Conservation (phyloP, 2,113 vertebrate species). For the Aviceda subcristata region DNA sequence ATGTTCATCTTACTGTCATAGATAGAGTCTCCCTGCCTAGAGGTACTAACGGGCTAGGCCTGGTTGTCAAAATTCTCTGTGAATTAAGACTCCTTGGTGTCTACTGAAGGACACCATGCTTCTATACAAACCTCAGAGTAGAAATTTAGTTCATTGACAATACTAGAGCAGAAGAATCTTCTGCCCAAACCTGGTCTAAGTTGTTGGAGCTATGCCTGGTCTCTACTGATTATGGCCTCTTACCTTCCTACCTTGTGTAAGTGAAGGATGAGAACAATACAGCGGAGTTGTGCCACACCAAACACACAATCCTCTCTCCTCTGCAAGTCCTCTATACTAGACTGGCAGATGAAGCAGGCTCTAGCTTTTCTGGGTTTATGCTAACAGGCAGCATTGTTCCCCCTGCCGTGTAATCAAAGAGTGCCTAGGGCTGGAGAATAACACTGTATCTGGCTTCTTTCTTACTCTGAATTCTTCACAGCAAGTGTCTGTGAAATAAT, state of each 20-base stretch:
- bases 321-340: not conserved
- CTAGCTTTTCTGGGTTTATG: not conserved
- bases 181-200: not conserved
- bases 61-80: not conserved
- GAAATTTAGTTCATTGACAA: not conserved
- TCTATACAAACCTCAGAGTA: not conserved
- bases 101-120: not conserved
- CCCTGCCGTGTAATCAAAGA: not conserved
- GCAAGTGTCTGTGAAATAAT: constrained; percentile 22
- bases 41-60: not conserved
- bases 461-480: not conserved
- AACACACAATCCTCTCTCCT: not conserved
- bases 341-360: not conserved
- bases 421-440: not conserved
- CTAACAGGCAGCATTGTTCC: not conserved
- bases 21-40: not conserved
- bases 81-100: not conserved
- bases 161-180: not conserved
- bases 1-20: not conserved
- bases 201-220: not conserved
- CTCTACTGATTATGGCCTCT: not conserved
- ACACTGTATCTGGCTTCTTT: not conserved
- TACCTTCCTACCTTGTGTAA: not conserved
- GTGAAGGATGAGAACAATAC: not conserved
- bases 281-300: not conserved